Evolutionary conservation across 1,140 invertebrate genomes (phyloP), one percentile per base, ranked within the genome.

Genomic region (Drosophila oshimai): DNA sequence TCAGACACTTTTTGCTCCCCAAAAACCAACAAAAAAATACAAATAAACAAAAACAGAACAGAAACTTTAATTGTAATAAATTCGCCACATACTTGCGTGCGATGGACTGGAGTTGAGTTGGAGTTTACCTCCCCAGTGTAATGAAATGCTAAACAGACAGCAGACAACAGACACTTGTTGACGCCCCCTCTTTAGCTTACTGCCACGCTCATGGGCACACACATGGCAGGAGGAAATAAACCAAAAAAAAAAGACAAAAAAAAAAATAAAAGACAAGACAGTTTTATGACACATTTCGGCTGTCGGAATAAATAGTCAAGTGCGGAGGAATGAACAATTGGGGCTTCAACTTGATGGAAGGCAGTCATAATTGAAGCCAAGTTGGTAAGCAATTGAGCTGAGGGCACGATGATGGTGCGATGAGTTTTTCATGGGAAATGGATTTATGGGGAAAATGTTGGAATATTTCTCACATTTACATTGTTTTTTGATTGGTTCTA

Each of bases 41-140:
- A 42, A 13, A 24, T 15, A 33, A 55, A 44, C 22, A 20, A 6
- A 12, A 36, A 9, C n/a, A n/a, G n/a, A 24, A 42, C 13, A 49
- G 53, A 68, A 77, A 74, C 58, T 84, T 80, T 86, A 87, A 80
- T 86, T 86, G 80, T 57, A 84, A 86, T 86, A 75, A 87, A 75
- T 86, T 75, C 86, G 45, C 71, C 73, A 83, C 74, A 84, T 77
- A 65, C 55, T 72, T 60, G 55, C 49, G 41, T 33, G 49, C 34
- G 10, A 15, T 26, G 26, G 24, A 45, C 12, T 47, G 45, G 9
- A 34, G 22, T 60, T 44, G n/a, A n/a, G n/a, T n/a, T n/a, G n/a
- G n/a, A n/a, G n/a, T n/a, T 47, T 18, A 55, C 45, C 44, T 57
- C 58, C 45, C 54, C 37, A 49, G 47, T 10, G 68, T 60, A 72